These are phyloP conservation scores for Gallirallus australis DNA, from an alignment of 2,797 vertebrate species.

Conservation along the genomic window DNA sequence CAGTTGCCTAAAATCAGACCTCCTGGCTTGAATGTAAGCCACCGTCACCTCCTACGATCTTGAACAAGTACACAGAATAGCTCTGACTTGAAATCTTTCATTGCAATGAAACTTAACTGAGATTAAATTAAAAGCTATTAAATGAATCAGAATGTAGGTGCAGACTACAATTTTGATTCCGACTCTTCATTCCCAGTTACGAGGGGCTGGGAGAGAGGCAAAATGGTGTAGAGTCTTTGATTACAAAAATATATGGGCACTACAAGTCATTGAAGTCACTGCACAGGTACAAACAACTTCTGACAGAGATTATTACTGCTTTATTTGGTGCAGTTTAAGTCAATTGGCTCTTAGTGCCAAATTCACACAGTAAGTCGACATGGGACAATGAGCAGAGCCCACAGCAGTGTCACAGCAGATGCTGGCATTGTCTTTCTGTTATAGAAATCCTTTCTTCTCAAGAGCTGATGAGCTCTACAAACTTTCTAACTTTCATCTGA, in stretches of 20 bases:
- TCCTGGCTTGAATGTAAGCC: neutral
- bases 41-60: neutral
- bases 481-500: neutral
- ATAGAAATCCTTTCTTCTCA: neutral
- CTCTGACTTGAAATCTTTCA: neutral
- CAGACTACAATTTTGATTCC: neutral
- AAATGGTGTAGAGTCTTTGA: neutral
- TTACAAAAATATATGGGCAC: neutral
- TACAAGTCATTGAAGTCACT: neutral
- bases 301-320: neutral
- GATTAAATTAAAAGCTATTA: neutral
- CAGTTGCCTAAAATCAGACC: neutral
- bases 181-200: neutral
- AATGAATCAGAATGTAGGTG: neutral
- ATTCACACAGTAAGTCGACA: accelerated
- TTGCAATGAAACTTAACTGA: neutral
- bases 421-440: neutral
- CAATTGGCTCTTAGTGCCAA: neutral
- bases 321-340: neutral
- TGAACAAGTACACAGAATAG: neutral
- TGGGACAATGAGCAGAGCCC: neutral
- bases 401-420: neutral
- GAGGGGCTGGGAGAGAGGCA: neutral
- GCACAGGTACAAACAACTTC: neutral
- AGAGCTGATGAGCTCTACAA: neutral